Base-by-base conservation (phyloP, 2,797 vertebrate species). In the Coluber constrictor region DNA sequence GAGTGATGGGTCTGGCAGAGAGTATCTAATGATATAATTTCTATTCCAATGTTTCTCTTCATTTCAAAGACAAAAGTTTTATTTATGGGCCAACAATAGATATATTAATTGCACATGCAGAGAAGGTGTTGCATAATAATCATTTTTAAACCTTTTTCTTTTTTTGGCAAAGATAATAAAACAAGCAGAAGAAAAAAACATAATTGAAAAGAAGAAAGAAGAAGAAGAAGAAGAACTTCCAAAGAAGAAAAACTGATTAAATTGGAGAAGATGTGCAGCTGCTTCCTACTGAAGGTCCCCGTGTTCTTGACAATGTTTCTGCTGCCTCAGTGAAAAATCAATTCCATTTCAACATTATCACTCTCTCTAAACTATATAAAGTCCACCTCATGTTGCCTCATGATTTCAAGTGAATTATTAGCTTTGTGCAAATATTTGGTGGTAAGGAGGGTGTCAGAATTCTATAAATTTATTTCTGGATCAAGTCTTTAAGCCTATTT, bases 401-500 rank as follows among this genome's bases (percentile, higher is more conserved):
- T 94, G 61, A 61, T 95, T 94, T 94, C 89, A 94, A 94, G 86
- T 94, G 89, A 94, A 91, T 47, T 94, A 25, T 92, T 93, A 93
- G 23, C 91, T 95, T 88, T 91, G 25, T 94, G 15, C 20, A 93
- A 60, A 2, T 32, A 93, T 57, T 93, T 93, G 88, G n/a, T 94
- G 63, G 60, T 92, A 93, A n/a, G 55, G 94, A 93, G 23, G 12
- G 29, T 83, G 70, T 92, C 83, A 59, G n/a, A 11, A 86, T 94
- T n/a, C 23, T 95, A 96, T 92, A 13, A 88, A 92, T 61, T 60
- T 10, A 90, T 61, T 43, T 43, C 32, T 88, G 5, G 87, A 88
- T 79, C 55, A 2, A 61, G 9, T 10, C 83, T 51, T n/a, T 88
- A 51, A 29, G 60, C 43, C 90, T 94, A 29, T 90, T 94, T 91